These are phyloP conservation scores for Sparidentex hasta DNA, from an alignment of 2,797 vertebrate genomes.

Conservation along the genomic window DNA sequence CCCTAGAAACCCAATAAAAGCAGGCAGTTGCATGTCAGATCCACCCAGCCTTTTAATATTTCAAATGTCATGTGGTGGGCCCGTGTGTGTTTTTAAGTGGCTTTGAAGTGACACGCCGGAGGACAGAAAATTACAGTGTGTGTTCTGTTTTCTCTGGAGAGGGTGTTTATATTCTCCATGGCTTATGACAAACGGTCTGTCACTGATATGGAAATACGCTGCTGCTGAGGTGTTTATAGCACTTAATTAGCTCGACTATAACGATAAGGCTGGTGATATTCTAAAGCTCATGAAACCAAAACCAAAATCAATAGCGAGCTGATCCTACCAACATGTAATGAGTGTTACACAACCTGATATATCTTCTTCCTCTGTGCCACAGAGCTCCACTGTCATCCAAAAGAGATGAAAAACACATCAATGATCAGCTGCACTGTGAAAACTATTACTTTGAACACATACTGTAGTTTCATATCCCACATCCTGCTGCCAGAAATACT, in stretches of 20 bases:
- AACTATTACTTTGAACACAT: not conserved
- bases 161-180: constrained; percentile 13
- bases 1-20: constrained; percentile 84
- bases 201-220: constrained; percentile 21
- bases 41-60: constrained; percentile 53
- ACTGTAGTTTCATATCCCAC: constrained; percentile 7
- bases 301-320: not conserved
- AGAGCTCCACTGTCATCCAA: not conserved
- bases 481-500: not conserved
- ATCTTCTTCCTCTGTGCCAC: not conserved
- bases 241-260: constrained; percentile 6
- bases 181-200: constrained; percentile 3
- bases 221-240: not conserved
- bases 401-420: not conserved
- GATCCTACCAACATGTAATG: not conserved
- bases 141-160: constrained; percentile 28
- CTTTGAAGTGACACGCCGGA: constrained; percentile 33
- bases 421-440: not conserved
- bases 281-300: not conserved
- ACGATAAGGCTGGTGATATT: not conserved
- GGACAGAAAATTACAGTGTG: not conserved
- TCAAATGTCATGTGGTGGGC: constrained; percentile 43
- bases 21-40: constrained; percentile 49
- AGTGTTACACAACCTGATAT: not conserved
- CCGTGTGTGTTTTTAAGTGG: constrained; percentile 14